Percentiles rank a stretch among this genome's conserved stretches.
Conservation (phyloP, 2,113 vertebrate genomes). For the Oenanthe melanoleuca region DNA sequence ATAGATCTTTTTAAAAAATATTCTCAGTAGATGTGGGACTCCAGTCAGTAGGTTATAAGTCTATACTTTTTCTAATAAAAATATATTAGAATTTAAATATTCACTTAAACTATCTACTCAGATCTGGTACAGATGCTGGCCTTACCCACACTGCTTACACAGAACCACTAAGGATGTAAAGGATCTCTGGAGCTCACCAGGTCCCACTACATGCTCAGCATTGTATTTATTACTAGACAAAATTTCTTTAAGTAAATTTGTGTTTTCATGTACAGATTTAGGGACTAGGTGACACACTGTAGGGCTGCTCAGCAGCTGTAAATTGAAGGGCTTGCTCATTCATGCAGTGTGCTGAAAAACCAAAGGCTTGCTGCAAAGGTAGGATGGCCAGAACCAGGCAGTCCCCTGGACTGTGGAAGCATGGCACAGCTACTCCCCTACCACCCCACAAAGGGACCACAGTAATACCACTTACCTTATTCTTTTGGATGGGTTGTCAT, state of each 20-base stretch:
- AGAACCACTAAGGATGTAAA: background rate
- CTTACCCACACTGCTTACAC: background rate
- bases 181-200: background rate
- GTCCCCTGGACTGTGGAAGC: background rate
- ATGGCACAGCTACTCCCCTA: background rate
- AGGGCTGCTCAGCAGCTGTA: background rate
- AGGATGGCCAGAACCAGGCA: background rate
- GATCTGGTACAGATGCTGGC: background rate
- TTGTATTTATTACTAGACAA: background rate
- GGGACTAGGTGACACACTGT: background rate
- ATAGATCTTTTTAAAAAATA: background rate
- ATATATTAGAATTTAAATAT: background rate
- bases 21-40: background rate
- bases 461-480: background rate
- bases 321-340: background rate
- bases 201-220: background rate
- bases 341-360: background rate
- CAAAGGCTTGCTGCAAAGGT: background rate
- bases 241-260: background rate
- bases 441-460: fast-evolving
- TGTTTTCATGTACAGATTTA: background rate
- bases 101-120: background rate
- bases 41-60: background rate
- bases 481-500: background rate
- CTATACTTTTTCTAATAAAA: background rate